These are phyloP conservation scores for Poecilobothrus nobilitatus DNA, from an alignment of 2,888 invertebrate species.

Conservation along the genomic window DNA sequence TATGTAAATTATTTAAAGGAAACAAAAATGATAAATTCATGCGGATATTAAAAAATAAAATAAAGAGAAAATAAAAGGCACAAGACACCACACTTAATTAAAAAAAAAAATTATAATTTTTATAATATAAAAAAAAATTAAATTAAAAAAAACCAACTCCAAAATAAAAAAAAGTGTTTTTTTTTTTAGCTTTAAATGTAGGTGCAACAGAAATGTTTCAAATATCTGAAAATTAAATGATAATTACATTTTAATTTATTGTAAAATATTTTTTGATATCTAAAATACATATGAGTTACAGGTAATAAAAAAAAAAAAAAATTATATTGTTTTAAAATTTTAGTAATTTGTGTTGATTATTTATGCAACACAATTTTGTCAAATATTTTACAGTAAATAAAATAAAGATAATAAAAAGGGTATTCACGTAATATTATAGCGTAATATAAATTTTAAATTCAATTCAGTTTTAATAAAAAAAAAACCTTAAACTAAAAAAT, in stretches of 20 bases:
- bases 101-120: neutral
- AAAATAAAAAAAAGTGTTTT: slow-evolving; percentile 13
- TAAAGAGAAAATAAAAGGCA: slow-evolving; percentile 9
- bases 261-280: too few species aligned
- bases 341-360: too few species aligned
- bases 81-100: neutral
- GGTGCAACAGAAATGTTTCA: neutral
- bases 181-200: slow-evolving; percentile 2
- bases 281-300: too few species aligned
- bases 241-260: neutral
- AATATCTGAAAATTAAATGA: slow-evolving; percentile 1
- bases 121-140: slow-evolving; percentile 11
- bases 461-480: too few species aligned
- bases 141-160: slow-evolving; percentile 18
- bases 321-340: too few species aligned
- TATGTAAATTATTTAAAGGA: slow-evolving; percentile 10
- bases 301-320: too few species aligned
- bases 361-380: too few species aligned
- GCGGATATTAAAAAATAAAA: slow-evolving; percentile 11
- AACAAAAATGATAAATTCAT: slow-evolving; percentile 8
- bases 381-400: too few species aligned
- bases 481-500: too few species aligned
- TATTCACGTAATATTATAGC: too few species aligned
- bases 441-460: too few species aligned
- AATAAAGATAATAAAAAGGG: too few species aligned